Conservation (phyloP, 2,113 vertebrate species). For the Centrocercus urophasianus region DNA sequence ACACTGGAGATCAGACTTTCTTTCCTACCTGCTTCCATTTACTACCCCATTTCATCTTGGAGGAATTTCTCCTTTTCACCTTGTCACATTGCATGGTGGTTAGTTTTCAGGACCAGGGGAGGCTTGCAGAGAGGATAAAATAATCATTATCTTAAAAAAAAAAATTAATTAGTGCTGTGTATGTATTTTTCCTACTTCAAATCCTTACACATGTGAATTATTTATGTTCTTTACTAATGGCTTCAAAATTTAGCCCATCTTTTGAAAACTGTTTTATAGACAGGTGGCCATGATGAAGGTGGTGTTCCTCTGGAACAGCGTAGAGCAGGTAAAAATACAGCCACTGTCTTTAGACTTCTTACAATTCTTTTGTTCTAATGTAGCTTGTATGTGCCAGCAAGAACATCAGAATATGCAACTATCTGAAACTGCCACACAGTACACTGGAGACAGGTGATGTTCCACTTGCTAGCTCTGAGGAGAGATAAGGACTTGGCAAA, state of each 20-base stretch:
- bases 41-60: neutral
- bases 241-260: neutral
- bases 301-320: neutral
- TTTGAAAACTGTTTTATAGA: neutral
- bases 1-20: neutral
- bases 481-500: neutral
- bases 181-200: neutral
- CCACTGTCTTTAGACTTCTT: neutral
- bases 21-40: neutral
- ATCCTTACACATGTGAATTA: fast-evolving
- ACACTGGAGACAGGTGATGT: neutral
- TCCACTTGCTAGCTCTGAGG: neutral
- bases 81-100: neutral
- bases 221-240: neutral
- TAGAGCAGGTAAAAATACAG: neutral
- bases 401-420: neutral
- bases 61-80: neutral
- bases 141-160: neutral
- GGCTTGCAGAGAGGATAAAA: neutral
- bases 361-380: neutral
- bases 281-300: neutral
- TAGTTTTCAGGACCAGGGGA: neutral
- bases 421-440: neutral
- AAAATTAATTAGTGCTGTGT: neutral
- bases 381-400: neutral